These are phyloP conservation scores for Rotaria macrura DNA, from an alignment of 2,888 invertebrate genomes.

Conservation along the genomic window DNA sequence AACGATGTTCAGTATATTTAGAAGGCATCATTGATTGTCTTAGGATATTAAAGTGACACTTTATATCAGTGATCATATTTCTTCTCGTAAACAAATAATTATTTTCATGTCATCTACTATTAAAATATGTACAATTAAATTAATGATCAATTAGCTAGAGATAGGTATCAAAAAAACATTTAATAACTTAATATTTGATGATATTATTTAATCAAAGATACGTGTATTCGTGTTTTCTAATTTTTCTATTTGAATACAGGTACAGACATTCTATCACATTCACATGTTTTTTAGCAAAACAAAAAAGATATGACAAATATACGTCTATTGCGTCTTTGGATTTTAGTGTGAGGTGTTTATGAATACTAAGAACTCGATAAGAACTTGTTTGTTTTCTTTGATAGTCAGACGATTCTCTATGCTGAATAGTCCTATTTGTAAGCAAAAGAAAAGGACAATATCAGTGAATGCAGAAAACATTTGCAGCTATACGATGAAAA, in stretches of 20 bases:
- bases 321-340: background rate
- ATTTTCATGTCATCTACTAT: background rate
- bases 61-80: background rate
- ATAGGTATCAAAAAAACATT: background rate
- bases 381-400: background rate
- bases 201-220: background rate
- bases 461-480: background rate
- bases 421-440: background rate
- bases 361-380: background rate
- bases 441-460: background rate
- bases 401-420: background rate
- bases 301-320: background rate
- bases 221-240: too few relatives aligned
- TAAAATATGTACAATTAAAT: background rate
- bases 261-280: background rate
- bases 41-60: background rate
- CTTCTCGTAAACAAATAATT: background rate
- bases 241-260: background rate
- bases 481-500: background rate
- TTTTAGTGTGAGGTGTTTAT: background rate
- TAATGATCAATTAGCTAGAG: background rate
- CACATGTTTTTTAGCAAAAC: background rate
- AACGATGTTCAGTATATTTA: background rate
- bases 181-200: background rate
- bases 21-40: background rate